Percentiles rank a stretch among this genome's conserved stretches.
phyloP scores from a whole-genome alignment of 2,113 vertebrate genomes.

The Syrrhaptes paradoxus region DNA sequence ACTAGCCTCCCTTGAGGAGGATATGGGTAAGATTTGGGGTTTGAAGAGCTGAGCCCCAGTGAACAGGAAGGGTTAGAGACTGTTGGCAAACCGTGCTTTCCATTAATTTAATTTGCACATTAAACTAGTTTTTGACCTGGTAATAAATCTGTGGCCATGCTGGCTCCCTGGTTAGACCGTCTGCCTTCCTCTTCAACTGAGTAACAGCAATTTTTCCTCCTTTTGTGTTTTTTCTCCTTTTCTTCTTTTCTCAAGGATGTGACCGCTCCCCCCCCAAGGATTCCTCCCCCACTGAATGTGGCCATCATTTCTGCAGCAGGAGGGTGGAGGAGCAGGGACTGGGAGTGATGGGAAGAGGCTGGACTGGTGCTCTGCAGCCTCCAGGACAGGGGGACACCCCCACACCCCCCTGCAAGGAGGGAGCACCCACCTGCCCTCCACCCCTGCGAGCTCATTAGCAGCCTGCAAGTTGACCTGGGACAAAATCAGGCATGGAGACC shows the following conservation, averaged over 20 bases:
- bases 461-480: background rate
- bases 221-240: background rate
- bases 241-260: background rate
- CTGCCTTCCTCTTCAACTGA: background rate
- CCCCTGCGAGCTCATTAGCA: background rate
- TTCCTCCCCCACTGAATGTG: background rate
- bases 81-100: background rate
- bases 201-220: background rate
- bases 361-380: background rate
- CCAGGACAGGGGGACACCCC: background rate
- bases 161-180: background rate
- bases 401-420: background rate
- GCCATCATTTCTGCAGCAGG: background rate
- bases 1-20: accelerated
- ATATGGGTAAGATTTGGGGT: background rate
- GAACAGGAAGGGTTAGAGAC: background rate
- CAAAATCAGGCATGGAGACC: background rate
- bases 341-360: background rate
- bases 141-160: background rate
- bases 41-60: background rate
- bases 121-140: background rate
- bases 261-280: too few species aligned
- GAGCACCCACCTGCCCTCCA: background rate
- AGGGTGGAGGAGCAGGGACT: background rate
- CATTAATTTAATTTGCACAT: background rate